phyloP scores from a whole-genome alignment of 2,888 invertebrate species.

The Molanna angustata region DNA sequence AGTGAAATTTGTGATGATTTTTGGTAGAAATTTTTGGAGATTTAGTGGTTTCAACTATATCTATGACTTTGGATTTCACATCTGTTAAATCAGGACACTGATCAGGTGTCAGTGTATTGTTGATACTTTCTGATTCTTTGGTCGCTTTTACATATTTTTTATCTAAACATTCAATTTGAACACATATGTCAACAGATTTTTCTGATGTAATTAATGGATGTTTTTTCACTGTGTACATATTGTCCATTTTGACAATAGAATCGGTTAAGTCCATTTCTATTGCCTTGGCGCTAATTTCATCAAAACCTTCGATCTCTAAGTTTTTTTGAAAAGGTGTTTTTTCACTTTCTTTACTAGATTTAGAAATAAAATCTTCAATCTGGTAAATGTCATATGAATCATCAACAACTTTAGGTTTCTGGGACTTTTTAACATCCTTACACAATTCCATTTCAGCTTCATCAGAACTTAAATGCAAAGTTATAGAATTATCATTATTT shows the following conservation, averaged over 20 bases:
- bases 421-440: slow-evolving; percentile 36
- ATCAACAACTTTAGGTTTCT: neutral
- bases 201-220: no score
- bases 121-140: no score
- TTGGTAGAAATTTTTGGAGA: neutral
- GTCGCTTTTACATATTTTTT: no score
- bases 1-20: neutral
- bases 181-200: no score
- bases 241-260: neutral
- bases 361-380: slow-evolving; percentile 47
- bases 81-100: no score
- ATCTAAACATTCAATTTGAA: no score
- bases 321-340: slow-evolving; percentile 42
- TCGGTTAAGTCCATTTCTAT: slow-evolving; percentile 49
- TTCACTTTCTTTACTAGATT: slow-evolving; percentile 32
- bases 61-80: no score
- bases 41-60: no score
- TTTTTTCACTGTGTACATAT: no score
- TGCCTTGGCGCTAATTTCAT: slow-evolving; percentile 48
- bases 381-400: slow-evolving; percentile 42
- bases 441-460: slow-evolving; percentile 38
- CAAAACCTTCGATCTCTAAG: slow-evolving; percentile 49
- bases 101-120: no score
- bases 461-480: slow-evolving; percentile 38
- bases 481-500: slow-evolving; percentile 15